Evolutionary conservation across 1,140 invertebrate genomes (phyloP).

Genomic region (Pseudomyrmex dendroicus): DNA sequence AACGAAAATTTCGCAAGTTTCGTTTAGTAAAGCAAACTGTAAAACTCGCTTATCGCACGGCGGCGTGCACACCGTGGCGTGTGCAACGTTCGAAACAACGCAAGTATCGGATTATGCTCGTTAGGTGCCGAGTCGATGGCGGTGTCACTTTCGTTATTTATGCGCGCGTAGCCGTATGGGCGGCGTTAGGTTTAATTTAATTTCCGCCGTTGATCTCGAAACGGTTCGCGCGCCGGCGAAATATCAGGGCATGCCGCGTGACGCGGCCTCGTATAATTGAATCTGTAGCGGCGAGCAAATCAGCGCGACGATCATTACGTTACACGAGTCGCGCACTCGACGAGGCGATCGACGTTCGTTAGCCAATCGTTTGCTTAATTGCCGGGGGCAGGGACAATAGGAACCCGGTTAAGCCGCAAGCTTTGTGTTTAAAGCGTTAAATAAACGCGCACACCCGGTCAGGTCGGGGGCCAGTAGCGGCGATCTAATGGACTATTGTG

Average conservation of each 20-base stretch:
- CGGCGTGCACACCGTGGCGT: neutral
- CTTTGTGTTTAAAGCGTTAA: constrained; percentile 65
- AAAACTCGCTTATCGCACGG: neutral
- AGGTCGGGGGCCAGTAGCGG: neutral
- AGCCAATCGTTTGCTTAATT: constrained; percentile 73
- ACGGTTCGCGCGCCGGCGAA: constrained; percentile 49
- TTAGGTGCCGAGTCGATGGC: neutral
- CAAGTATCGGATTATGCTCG: constrained; percentile 51
- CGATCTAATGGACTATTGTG: constrained; percentile 15
- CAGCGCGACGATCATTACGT: constrained; percentile 71
- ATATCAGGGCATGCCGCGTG: constrained; percentile 55
- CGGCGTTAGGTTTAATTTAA: constrained; percentile 65
- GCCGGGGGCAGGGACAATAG: constrained; percentile 60
- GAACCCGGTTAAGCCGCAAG: constrained; percentile 51
- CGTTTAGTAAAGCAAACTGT: neutral
- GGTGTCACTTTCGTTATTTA: constrained; percentile 66
- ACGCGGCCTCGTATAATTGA: constrained; percentile 67
- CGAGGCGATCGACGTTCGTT: constrained; percentile 69
- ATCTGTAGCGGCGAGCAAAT: constrained; percentile 73
- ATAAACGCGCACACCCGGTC: constrained; percentile 31
- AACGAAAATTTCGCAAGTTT: constrained; percentile 38
- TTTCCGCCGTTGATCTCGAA: constrained; percentile 64
- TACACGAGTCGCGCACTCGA: constrained; percentile 64
- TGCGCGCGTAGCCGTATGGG: constrained; percentile 25
- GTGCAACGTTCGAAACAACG: constrained; percentile 37